Evolutionary conservation across 2,797 vertebrate species (phyloP), one percentile per base, ranked within the genome.

Genomic region (Florisuga fusca): DNA sequence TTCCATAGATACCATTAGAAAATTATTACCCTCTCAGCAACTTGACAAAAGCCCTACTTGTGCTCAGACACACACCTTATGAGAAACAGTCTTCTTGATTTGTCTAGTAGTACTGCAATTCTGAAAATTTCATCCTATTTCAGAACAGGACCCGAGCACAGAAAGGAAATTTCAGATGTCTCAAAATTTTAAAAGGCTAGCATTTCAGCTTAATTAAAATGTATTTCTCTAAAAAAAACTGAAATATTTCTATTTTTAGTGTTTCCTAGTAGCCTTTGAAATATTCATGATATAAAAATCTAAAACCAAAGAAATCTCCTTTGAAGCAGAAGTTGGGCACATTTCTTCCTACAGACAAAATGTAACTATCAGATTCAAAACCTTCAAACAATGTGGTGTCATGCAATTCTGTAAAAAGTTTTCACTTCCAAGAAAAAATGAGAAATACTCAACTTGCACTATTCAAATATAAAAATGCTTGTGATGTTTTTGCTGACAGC

Each of bases 1-100:
- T 95, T 93, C 89, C 88, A 91, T 51, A 46, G 51, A 68, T 84
- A 91, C 46, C 34, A 38, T 68, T 72, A 84, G 33, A 84, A 95
- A 67, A 57, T 53, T 43, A 80, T 19, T 26, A 90, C 26, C 36
- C 66, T 15, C 21, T 91, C 67, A 53, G 50, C 4, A 4, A 69
- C 31, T 89, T 84, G 4, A 87, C 33, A 85, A 83, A 89, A 84
- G 22, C 1, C 9, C 26, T 50, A 58, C 66, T 36, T 21, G 4
- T 22, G 54, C 19, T 43, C 34, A 72, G 23, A 27, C 0, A 0
- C 8, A 74, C 8, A 16, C 23, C 17, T 69, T 10, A 36, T 16
- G 36, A 84, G 14, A 74, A 87, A 59, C 4, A 53, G 20, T 17
- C 5, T 15, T 89, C 38, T 63, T 83, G 15, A 27, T 84, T 34